Conservation (phyloP, 2,113 vertebrate species). For the Notiomystis cincta region DNA sequence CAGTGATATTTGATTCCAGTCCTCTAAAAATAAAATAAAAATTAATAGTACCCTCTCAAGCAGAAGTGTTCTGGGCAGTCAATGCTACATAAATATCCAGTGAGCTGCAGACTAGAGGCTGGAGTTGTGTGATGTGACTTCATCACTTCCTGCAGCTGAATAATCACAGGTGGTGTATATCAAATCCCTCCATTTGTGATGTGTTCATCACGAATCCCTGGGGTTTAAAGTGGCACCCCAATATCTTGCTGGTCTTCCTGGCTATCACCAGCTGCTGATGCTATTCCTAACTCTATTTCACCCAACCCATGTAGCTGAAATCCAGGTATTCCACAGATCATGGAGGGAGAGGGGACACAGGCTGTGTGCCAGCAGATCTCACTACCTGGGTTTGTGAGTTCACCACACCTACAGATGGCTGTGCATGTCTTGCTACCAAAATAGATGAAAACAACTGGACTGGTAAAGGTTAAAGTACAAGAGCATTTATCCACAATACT, state of each 20-base stretch:
- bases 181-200: neutral
- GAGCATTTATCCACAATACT: neutral
- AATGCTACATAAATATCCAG: neutral
- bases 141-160: neutral
- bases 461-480: neutral
- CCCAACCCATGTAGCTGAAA: neutral
- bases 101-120: neutral
- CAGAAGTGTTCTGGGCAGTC: neutral
- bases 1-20: neutral
- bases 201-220: neutral
- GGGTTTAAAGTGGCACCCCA: neutral
- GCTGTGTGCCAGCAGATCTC: neutral
- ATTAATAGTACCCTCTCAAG: neutral
- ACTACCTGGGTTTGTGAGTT: neutral
- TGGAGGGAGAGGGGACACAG: neutral
- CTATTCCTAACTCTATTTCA: neutral
- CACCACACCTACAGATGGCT: neutral
- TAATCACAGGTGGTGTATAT: neutral
- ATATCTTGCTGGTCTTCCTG: neutral
- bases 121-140: neutral
- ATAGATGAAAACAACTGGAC: neutral
- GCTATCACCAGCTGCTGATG: neutral
- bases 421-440: neutral
- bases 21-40: conserved; percentile 46
- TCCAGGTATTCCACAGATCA: neutral